Evolutionary conservation across 2,113 vertebrate genomes (phyloP), one percentile per base, ranked within the genome.

Genomic region (Halichoeres trimaculatus): DNA sequence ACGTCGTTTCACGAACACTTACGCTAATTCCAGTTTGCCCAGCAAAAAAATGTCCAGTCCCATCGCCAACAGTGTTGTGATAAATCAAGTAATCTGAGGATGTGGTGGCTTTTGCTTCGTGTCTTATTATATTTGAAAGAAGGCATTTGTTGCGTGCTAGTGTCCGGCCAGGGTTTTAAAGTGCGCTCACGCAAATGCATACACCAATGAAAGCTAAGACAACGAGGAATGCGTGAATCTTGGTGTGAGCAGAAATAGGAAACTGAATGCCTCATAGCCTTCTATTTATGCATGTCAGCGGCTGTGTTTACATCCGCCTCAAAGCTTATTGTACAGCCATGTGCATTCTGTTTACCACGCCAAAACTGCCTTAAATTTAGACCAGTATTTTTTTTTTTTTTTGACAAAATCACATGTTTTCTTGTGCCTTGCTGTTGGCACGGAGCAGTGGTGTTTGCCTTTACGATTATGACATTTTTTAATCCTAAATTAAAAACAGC

Each of bases 401-500:
- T 41, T 47, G 23, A 71, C 71, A 72, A 61, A 76, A 57, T 77
- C 55, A 38, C 66, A 24, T 67, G 65, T 9, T 24, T 35, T 16
- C 10, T 11, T 41, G 12, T 30, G 47, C 34, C 63, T 53, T 23
- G 26, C 55, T 36, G 70, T 50, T 83, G 83, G 75, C 75, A 70
- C 8, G 14, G 22, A 13, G 19, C 55, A 70, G 43, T 70, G 62
- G 52, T 55, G 20, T 66, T 79, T 48, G 43, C 53, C 47, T 52
- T 12, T 57, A 54, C 13, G 19, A 60, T 58, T 66, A 60, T 70
- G 55, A 80, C 54, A 36, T 74, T 82, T 85, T 34, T 68, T 13
- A 40, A 78, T 84, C 23, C 30, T 86, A 76, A 91, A 65, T 69
- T 66, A 66, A 76, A 80, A 19, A 26, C 74, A 57, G 57, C 0